These are phyloP conservation scores for Hybognathus amarus DNA, from an alignment of 2,797 vertebrate genomes.

Conservation along the genomic window DNA sequence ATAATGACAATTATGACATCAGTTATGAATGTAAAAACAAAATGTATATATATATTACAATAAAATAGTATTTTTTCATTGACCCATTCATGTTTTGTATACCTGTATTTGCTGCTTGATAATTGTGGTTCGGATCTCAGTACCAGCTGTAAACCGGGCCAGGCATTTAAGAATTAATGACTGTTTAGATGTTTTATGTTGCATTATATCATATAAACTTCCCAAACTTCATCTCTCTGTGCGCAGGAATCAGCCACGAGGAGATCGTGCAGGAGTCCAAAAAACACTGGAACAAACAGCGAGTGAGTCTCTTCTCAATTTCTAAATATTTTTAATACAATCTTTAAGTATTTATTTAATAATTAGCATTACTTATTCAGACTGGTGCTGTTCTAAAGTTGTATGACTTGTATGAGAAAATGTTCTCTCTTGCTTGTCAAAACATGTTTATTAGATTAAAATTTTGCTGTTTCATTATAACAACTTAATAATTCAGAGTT, in stretches of 20 bases:
- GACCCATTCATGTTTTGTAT: background rate
- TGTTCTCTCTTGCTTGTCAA: background rate
- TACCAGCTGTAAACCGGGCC: background rate
- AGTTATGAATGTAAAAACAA: background rate
- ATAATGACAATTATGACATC: background rate
- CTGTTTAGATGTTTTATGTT: background rate
- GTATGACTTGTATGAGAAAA: background rate
- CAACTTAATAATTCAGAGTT: background rate
- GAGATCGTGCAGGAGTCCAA: conserved; percentile 90
- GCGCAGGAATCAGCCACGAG: conserved; percentile 85
- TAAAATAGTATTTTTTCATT: background rate
- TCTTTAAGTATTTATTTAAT: background rate
- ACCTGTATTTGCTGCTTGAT: background rate
- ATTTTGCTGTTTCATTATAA: background rate
- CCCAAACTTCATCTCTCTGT: conserved; percentile 36
- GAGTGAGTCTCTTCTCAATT: conserved; percentile 36
- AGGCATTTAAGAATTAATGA: background rate
- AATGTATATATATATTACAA: background rate
- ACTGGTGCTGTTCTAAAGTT: background rate
- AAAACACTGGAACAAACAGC: conserved; percentile 75
- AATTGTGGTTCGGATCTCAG: background rate
- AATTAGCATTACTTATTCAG: too few species aligned
- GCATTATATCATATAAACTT: background rate
- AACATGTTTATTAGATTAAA: background rate
- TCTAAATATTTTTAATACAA: background rate